phyloP scores from a whole-genome alignment of 1,140 invertebrate genomes.

The Trichomalopsis sarcophagae region DNA sequence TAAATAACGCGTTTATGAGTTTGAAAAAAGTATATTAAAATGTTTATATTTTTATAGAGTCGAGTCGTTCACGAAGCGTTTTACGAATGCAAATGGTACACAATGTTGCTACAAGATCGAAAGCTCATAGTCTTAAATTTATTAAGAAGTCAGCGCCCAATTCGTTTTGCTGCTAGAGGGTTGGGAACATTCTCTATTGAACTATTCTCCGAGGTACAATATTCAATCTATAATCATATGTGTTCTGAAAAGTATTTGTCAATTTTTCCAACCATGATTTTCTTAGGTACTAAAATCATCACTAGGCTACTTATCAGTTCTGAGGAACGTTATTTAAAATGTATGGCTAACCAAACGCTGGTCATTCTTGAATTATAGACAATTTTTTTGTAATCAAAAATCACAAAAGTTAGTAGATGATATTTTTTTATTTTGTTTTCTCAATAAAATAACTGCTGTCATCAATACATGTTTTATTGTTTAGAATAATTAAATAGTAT shows the following conservation, averaged over 20 bases:
- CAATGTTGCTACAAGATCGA: background rate
- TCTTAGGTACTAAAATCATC: background rate
- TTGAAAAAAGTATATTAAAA: no score
- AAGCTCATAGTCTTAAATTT: background rate
- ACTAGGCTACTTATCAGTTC: conserved; percentile 9
- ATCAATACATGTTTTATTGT: no score
- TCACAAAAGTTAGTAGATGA: no score
- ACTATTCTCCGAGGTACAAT: background rate
- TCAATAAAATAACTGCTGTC: no score
- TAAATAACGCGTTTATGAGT: no score
- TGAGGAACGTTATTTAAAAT: background rate
- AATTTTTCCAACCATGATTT: background rate
- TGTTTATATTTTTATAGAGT: background rate
- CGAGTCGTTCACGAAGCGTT: background rate
- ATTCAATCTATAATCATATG: background rate
- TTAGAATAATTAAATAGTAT: no score
- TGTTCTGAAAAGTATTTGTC: background rate
- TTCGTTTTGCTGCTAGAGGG: background rate
- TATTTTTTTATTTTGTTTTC: no score
- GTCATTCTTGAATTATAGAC: no score
- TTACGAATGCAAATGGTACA: background rate
- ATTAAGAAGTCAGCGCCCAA: background rate
- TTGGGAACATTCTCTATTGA: background rate
- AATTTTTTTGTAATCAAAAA: no score
- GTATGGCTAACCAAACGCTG: background rate